A percentile compares a stretch with the other conserved stretches of the same genome.
phyloP scores from a whole-genome alignment of 2,888 invertebrate genomes.

The Luperina testacea region DNA sequence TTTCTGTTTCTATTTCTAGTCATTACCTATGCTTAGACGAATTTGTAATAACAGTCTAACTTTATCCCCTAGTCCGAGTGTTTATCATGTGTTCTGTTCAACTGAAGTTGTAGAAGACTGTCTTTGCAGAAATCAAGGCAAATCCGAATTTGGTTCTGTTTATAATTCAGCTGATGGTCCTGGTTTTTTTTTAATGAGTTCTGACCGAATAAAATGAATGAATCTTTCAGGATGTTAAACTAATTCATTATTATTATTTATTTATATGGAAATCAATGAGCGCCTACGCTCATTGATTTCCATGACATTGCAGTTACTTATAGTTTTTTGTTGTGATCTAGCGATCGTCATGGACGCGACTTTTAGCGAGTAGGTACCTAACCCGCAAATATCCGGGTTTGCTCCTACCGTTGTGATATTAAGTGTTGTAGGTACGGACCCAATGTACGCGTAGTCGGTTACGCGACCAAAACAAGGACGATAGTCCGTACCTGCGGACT shows the following conservation, averaged over 20 bases:
- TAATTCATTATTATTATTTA: neutral
- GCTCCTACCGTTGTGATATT: neutral
- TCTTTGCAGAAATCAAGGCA: neutral
- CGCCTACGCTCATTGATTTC: neutral
- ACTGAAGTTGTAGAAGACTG: neutral
- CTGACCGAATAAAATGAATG: neutral
- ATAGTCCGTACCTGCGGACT: too few relatives aligned
- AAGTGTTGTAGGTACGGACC: too few relatives aligned
- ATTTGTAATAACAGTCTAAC: neutral
- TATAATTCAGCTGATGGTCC: neutral
- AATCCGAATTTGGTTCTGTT: neutral
- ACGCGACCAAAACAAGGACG: too few relatives aligned
- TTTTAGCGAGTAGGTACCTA: neutral
- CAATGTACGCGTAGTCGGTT: too few relatives aligned
- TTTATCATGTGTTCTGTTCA: neutral
- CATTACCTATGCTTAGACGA: neutral
- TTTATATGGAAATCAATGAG: too few relatives aligned
- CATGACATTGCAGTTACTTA: conserved; percentile 16
- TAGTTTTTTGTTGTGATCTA: neutral
- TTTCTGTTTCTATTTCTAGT: neutral
- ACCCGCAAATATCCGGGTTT: neutral
- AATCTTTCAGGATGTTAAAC: conserved; percentile 24
- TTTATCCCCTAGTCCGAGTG: neutral
- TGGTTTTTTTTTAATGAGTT: neutral
- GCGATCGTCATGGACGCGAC: neutral